Evolutionary conservation across 2,888 invertebrate species (phyloP).

Genomic region (Lepeophtheirus nordmannii): DNA sequence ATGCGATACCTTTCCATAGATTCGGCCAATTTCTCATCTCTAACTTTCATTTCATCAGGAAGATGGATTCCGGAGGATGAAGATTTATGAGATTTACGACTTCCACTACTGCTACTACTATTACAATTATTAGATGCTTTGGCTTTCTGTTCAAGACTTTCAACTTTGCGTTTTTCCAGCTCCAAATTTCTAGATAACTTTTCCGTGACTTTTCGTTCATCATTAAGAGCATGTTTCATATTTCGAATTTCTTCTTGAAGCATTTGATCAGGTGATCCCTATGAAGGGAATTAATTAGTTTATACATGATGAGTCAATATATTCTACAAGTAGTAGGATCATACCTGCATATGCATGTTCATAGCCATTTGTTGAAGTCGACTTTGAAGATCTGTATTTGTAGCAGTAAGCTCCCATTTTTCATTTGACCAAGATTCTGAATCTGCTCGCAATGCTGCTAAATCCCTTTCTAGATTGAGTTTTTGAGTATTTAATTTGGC

Average conservation of each 20-base stretch:
- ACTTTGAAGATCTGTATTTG: conserved; percentile 14
- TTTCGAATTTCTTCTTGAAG: conserved; percentile 15
- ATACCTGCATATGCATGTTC: conserved; percentile 13
- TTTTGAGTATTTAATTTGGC: conserved; percentile 24
- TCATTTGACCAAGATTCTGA: conserved; percentile 11
- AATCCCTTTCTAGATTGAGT: conserved; percentile 11
- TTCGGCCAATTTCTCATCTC: conserved; percentile 6
- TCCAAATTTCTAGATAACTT: conserved; percentile 14
- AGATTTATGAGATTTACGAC: neutral
- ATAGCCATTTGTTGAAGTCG: conserved; percentile 1
- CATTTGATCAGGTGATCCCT: conserved; percentile 13
- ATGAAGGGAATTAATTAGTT: neutral
- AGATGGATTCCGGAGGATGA: neutral
- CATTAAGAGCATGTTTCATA: conserved; percentile 6
- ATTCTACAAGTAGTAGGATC: neutral
- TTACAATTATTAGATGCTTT: conserved; percentile 1
- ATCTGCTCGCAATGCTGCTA: conserved; percentile 22
- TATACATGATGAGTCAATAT: neutral
- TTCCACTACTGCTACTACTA: neutral
- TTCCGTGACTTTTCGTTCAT: conserved; percentile 23
- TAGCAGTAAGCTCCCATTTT: conserved; percentile 19
- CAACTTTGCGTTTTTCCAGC: conserved; percentile 16
- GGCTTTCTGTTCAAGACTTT: conserved; percentile 23
- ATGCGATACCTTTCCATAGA: neutral
- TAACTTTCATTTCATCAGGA: neutral